Evolutionary conservation across 1,140 invertebrate genomes (phyloP).

Genomic region (Oreohelix idahoensis): DNA sequence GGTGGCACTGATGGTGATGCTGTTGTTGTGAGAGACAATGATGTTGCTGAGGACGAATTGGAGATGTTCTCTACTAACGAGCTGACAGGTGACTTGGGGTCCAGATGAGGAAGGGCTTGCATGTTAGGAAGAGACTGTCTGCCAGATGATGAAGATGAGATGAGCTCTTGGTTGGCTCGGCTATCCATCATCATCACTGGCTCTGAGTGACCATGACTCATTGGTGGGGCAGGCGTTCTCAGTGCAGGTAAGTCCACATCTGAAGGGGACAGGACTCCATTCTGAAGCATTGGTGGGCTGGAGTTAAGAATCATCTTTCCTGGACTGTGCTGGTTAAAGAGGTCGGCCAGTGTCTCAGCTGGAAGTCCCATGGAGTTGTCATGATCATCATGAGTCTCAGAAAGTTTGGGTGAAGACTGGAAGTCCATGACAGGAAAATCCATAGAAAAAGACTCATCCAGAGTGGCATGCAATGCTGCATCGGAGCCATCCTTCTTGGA

Average conservation of each 20-base stretch:
- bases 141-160: not conserved
- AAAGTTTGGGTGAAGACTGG: slow-evolving; percentile 34
- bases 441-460: slow-evolving; percentile 40
- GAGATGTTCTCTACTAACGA: slow-evolving; percentile 4
- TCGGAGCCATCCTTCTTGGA: slow-evolving; percentile 28
- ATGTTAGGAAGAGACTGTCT: not conserved
- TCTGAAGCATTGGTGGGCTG: slow-evolving; percentile 30
- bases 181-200: slow-evolving; percentile 14
- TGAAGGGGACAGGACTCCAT: slow-evolving; percentile 31
- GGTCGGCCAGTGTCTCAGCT: slow-evolving; percentile 24
- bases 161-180: not conserved
- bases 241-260: slow-evolving; percentile 40
- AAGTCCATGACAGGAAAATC: slow-evolving; percentile 36
- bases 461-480: not conserved
- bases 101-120: slow-evolving; percentile 11
- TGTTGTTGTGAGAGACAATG: not conserved
- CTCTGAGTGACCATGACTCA: slow-evolving; percentile 21
- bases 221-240: slow-evolving; percentile 28
- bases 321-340: slow-evolving; percentile 37
- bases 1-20: not conserved
- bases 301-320: slow-evolving; percentile 34
- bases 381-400: slow-evolving; percentile 34
- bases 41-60: not conserved
- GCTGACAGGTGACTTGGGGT: slow-evolving; percentile 13
- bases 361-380: slow-evolving; percentile 40